These are phyloP conservation scores for Drosophila insularis DNA, from an alignment of 1,140 invertebrate genomes.

Conservation along the genomic window DNA sequence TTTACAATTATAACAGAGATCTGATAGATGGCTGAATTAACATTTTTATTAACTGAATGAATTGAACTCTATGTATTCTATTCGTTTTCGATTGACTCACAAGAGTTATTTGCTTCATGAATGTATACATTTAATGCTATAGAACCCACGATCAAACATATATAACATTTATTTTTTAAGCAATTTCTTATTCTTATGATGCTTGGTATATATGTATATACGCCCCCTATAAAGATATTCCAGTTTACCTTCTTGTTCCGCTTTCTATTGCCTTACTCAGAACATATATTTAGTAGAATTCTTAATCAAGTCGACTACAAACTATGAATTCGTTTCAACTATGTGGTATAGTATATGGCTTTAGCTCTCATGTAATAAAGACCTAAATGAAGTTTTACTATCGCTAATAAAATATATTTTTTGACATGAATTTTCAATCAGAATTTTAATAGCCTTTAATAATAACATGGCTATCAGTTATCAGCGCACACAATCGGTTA, in stretches of 20 bases:
- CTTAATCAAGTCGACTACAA: neutral
- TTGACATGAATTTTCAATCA: slow-evolving; percentile 83
- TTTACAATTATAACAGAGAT: too few species aligned
- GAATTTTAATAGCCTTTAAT: slow-evolving; percentile 82
- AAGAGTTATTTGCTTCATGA: too few species aligned
- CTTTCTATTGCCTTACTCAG: neutral
- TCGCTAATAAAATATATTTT: slow-evolving; percentile 78
- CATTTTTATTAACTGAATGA: too few species aligned
- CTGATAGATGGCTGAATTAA: too few species aligned
- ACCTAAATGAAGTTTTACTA: slow-evolving; percentile 70
- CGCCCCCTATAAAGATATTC: neutral
- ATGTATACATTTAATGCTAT: too few species aligned
- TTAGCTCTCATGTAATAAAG: slow-evolving; percentile 60
- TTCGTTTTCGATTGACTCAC: too few species aligned
- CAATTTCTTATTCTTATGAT: too few species aligned
- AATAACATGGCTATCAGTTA: slow-evolving; percentile 82
- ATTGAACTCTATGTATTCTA: too few species aligned
- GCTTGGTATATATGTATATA: too few species aligned
- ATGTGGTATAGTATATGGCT: slow-evolving; percentile 2
- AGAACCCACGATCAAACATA: too few species aligned
- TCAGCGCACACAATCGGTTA: slow-evolving; percentile 72
- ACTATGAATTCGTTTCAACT: neutral
- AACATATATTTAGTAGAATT: neutral
- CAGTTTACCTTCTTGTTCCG: neutral
- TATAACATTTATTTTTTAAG: too few species aligned